These are phyloP conservation scores for Calosoma granatense DNA, from an alignment of 1,140 invertebrate genomes.

Conservation along the genomic window DNA sequence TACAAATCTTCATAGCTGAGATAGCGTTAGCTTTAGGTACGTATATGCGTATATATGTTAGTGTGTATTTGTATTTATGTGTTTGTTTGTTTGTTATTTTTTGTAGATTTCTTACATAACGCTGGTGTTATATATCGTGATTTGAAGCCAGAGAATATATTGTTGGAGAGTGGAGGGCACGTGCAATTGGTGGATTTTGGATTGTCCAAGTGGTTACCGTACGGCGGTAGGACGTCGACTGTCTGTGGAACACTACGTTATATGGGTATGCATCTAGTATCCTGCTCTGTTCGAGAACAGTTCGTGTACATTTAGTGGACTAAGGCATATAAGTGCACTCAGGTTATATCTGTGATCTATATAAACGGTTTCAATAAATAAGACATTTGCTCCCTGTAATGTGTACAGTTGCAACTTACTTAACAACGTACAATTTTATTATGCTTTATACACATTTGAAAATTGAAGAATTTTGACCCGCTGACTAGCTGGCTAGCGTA, in stretches of 20 bases:
- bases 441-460: background rate
- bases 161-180: constrained; percentile 71
- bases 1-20: constrained; percentile 73
- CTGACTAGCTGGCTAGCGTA: background rate
- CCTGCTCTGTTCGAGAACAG: constrained; percentile 10
- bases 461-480: no score
- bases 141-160: constrained; percentile 83
- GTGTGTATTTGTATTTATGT: constrained; percentile 11
- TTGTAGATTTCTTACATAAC: constrained; percentile 82
- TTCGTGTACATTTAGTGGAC: constrained; percentile 10
- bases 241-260: constrained; percentile 87
- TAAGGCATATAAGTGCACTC: constrained; percentile 13
- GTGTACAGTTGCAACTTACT: background rate
- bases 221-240: constrained; percentile 65
- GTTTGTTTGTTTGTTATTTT: constrained; percentile 14
- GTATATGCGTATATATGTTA: no score
- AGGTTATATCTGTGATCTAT: constrained; percentile 18
- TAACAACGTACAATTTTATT: background rate
- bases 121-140: constrained; percentile 84
- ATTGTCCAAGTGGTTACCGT: constrained; percentile 80
- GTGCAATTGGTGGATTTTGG: constrained; percentile 84
- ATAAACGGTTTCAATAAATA: background rate
- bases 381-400: background rate
- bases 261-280: constrained; percentile 57
- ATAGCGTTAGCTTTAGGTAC: constrained; percentile 74